Percentiles rank a stretch among this genome's conserved stretches.
phyloP scores from a whole-genome alignment of 2,888 invertebrate species.

The Thyatira batis region DNA sequence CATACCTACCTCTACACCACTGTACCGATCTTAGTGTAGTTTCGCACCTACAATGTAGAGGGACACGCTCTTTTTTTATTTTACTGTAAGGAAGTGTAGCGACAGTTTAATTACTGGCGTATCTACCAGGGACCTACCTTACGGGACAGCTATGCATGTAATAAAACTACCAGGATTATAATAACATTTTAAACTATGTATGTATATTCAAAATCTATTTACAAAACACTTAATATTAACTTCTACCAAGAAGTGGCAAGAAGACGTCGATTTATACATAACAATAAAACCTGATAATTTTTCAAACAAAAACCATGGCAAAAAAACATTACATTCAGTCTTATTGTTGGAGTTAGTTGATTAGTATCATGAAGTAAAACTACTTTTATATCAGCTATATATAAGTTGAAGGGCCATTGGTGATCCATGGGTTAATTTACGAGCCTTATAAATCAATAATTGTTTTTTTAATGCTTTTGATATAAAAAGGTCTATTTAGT shows the following conservation, averaged over 20 bases:
- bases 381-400: neutral
- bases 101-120: no score
- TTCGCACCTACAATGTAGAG: no score
- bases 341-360: slow-evolving; percentile 11
- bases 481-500: no score
- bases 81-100: no score
- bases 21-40: no score
- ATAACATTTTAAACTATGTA: slow-evolving; percentile 13
- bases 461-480: no score
- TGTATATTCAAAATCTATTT: slow-evolving; percentile 44
- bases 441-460: no score
- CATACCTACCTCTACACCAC: no score
- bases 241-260: slow-evolving; percentile 23
- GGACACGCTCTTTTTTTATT: no score
- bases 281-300: neutral
- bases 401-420: no score
- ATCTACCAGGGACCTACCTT: no score
- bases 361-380: neutral
- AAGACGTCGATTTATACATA: slow-evolving; percentile 24
- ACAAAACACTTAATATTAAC: slow-evolving; percentile 37
- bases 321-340: slow-evolving; percentile 29
- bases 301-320: neutral
- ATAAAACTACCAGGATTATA: neutral
- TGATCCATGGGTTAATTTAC: no score
- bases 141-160: neutral